phyloP scores from a whole-genome alignment of 2,113 vertebrate species.

The Ivindomyrus marchei region DNA sequence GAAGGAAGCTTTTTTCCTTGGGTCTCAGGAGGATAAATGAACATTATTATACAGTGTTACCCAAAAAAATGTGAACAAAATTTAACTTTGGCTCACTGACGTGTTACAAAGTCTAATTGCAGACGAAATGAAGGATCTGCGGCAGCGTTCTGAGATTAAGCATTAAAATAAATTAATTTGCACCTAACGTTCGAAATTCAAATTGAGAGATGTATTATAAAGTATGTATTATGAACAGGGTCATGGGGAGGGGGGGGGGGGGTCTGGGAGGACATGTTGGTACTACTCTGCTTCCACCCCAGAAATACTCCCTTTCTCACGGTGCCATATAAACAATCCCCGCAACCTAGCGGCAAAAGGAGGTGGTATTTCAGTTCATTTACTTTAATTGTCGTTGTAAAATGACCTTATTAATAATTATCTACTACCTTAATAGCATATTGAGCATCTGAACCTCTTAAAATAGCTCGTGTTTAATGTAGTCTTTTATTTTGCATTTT shows the following conservation, averaged over 20 bases:
- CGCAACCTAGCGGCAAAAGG: neutral
- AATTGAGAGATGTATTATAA: neutral
- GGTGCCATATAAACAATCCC: neutral
- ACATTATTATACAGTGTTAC: too few relatives aligned
- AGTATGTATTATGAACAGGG: neutral
- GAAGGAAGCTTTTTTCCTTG: too few relatives aligned
- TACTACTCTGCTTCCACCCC: neutral
- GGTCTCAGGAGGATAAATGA: too few relatives aligned
- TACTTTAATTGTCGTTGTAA: neutral
- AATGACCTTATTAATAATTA: neutral
- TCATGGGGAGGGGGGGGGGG: too few relatives aligned
- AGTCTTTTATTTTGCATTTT: neutral
- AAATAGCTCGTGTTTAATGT: neutral
- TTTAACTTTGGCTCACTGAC: too few relatives aligned
- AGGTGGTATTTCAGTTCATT: neutral
- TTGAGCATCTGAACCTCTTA: neutral
- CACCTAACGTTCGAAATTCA: neutral
- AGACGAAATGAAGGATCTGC: too few relatives aligned
- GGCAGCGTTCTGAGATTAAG: neutral
- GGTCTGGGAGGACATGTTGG: neutral
- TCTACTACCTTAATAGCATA: neutral
- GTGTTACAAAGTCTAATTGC: too few relatives aligned
- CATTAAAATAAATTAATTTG: neutral
- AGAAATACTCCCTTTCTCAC: too few relatives aligned
- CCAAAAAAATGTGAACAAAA: too few relatives aligned